phyloP scores from a whole-genome alignment of 2,113 vertebrate species.

The Paraplagusia blochii region DNA sequence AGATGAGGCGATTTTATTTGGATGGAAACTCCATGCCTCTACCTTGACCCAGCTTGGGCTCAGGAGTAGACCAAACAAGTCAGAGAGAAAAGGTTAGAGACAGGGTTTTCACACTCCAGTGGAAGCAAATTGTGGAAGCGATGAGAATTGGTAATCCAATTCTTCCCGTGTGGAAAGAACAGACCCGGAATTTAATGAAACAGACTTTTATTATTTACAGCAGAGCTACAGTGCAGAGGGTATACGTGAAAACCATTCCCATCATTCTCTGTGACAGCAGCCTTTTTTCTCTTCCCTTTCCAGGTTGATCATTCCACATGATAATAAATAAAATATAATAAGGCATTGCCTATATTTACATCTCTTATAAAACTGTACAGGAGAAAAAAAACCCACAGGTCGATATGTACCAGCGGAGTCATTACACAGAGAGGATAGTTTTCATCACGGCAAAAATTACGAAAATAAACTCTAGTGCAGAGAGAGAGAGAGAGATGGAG shows the following conservation, averaged over 20 bases:
- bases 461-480: conserved; percentile 43
- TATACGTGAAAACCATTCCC: conserved; percentile 53
- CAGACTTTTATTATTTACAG: conserved; percentile 69
- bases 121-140: conserved; percentile 56
- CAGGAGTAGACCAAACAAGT: conserved; percentile 23
- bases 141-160: conserved; percentile 52
- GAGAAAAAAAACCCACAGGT: conserved; percentile 13
- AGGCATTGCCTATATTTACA: conserved; percentile 73
- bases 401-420: conserved; percentile 16
- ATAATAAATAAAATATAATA: conserved; percentile 63
- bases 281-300: conserved; percentile 33
- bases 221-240: conserved; percentile 56
- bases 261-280: conserved; percentile 43
- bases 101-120: conserved; percentile 41
- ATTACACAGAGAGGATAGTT: conserved; percentile 32
- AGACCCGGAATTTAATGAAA: conserved; percentile 56
- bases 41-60: conserved; percentile 35
- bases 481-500: conserved; percentile 35
- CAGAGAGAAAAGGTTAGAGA: conserved; percentile 26
- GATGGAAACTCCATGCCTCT: conserved; percentile 38
- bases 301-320: conserved; percentile 50
- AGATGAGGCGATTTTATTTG: conserved; percentile 44
- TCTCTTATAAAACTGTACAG: conserved; percentile 76
- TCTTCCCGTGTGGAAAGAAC: conserved; percentile 26
- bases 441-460: conserved; percentile 54